Evolutionary conservation across 2,888 invertebrate genomes (phyloP).

Genomic region (Drosophila anomalipes): DNA sequence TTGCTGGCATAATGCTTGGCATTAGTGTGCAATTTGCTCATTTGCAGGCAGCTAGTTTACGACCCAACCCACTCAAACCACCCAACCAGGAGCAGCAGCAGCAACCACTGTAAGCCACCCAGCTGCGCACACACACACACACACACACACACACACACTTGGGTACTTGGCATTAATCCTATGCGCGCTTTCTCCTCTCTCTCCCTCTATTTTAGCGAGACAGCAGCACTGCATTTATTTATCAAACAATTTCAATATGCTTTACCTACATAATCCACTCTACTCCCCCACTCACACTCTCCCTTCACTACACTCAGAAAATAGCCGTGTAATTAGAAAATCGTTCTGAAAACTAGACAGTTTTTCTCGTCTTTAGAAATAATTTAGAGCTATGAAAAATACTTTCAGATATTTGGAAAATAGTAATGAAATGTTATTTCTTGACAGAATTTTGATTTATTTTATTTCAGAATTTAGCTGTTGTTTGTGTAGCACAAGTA

Average conservation of each 20-base stretch:
- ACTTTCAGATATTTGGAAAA: background rate
- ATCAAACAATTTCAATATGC: slow-evolving; percentile 81
- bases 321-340: background rate
- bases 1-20: slow-evolving; percentile 70
- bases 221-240: slow-evolving; percentile 69
- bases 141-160: slow-evolving; percentile 30
- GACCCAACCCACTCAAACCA: slow-evolving; percentile 19
- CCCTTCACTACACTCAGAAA: background rate
- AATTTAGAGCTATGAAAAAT: background rate
- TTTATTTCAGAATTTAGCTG: background rate
- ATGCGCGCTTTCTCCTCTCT: slow-evolving; percentile 32
- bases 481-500: background rate
- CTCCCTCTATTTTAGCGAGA: slow-evolving; percentile 9
- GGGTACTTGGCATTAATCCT: slow-evolving; percentile 67
- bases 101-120: slow-evolving; percentile 29
- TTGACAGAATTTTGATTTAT: background rate
- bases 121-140: slow-evolving; percentile 17
- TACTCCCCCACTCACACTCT: background rate
- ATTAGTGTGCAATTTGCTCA: slow-evolving; percentile 80
- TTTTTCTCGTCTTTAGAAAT: background rate
- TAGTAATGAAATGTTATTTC: background rate
- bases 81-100: slow-evolving; percentile 3
- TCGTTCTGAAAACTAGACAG: background rate
- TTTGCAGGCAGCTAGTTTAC: slow-evolving; percentile 75
- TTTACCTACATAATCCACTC: slow-evolving; percentile 60